A percentile compares a stretch with the other conserved stretches of the same genome.
phyloP scores from a whole-genome alignment of 2,888 invertebrate genomes.

The Campoletis raptor region DNA sequence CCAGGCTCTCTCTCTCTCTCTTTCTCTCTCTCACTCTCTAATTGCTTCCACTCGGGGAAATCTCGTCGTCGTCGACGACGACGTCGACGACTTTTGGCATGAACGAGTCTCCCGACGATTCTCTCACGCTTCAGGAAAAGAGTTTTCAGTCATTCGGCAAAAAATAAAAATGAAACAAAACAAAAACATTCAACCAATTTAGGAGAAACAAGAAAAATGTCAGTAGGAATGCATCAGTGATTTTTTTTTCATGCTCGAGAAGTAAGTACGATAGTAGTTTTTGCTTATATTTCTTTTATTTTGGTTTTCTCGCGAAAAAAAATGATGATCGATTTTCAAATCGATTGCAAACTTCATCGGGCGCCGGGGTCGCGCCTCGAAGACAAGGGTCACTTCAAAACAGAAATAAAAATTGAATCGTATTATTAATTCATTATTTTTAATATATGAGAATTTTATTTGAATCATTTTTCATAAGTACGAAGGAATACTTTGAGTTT shows the following conservation, averaged over 20 bases:
- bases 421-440: no score
- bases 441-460: not conserved
- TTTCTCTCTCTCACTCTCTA: slow-evolving; percentile 62
- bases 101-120: slow-evolving; percentile 60
- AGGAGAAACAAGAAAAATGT: not conserved
- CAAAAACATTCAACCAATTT: not conserved
- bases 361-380: not conserved
- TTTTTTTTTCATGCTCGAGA: slow-evolving; percentile 29
- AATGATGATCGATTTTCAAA: not conserved
- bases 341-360: not conserved
- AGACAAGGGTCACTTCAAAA: no score
- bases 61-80: slow-evolving; percentile 57
- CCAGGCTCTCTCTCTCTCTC: slow-evolving; percentile 48
- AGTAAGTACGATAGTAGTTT: not conserved
- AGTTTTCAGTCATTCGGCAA: slow-evolving; percentile 41
- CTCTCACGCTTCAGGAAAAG: slow-evolving; percentile 46
- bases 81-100: slow-evolving; percentile 62
- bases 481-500: not conserved
- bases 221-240: not conserved
- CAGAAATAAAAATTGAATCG: no score
- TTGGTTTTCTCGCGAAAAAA: not conserved
- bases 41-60: slow-evolving; percentile 68
- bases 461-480: not conserved
- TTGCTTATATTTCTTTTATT: not conserved
- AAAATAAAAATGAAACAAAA: slow-evolving; percentile 10